Conservation (phyloP, 2,888 invertebrate species). For the Drosophila parthenogenetica region DNA sequence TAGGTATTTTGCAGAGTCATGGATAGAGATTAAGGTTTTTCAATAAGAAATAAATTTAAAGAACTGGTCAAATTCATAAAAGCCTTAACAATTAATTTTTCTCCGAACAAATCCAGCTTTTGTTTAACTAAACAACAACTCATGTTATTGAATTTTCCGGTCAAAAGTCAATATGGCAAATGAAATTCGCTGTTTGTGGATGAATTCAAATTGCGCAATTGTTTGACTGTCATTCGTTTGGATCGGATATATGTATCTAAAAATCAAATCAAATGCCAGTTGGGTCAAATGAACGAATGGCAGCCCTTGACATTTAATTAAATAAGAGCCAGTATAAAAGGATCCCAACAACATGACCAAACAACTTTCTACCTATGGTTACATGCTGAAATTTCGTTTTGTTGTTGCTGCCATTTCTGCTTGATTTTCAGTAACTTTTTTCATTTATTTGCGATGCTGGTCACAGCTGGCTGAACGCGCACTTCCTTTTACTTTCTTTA, state of each 20-base stretch:
- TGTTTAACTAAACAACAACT: not conserved
- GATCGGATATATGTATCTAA: conserved; percentile 21
- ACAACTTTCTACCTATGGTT: conserved; percentile 59
- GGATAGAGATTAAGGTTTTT: too few species aligned
- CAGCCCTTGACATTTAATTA: conserved; percentile 78
- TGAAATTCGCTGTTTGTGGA: not conserved
- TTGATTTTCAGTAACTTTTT: conserved; percentile 69
- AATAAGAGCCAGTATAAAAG: conserved; percentile 55
- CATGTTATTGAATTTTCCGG: not conserved
- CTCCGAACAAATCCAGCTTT: not conserved
- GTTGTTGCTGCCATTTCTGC: conserved; percentile 24
- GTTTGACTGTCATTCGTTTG: conserved; percentile 21
- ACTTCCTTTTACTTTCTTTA: conserved; percentile 58
- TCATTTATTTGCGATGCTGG: conserved; percentile 77
- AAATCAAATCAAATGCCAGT: conserved; percentile 57
- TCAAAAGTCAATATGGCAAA: conserved; percentile 3
- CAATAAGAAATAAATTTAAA: too few species aligned
- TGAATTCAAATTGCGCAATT: conserved; percentile 43
- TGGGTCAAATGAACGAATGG: conserved; percentile 32
- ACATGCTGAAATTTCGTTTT: conserved; percentile 20
- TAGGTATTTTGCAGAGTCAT: not conserved
- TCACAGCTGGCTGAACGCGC: conserved; percentile 77
- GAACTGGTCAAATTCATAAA: too few species aligned
- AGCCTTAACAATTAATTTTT: too few species aligned
- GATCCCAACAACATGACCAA: conserved; percentile 36